Percentiles rank a stretch among this genome's conserved stretches.
Evolutionary conservation across 2,113 vertebrate genomes (phyloP).

Genomic region (Cebidichthys violaceus): DNA sequence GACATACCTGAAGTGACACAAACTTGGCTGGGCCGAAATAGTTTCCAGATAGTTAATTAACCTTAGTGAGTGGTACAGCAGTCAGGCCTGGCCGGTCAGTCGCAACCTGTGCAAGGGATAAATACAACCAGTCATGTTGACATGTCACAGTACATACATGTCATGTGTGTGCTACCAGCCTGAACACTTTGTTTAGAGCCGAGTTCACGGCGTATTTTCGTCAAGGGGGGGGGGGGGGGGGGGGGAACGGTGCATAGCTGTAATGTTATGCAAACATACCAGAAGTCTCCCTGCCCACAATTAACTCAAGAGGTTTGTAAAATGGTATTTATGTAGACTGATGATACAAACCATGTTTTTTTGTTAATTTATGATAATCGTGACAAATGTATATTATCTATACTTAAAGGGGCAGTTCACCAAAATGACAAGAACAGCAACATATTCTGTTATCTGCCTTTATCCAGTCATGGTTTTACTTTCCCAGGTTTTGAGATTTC

Average conservation of each 20-base stretch:
- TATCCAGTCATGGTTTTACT: not conserved
- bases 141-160: constrained; percentile 77
- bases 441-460: not conserved
- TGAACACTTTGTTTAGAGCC: constrained; percentile 74
- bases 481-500: not conserved
- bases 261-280: constrained; percentile 66
- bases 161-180: constrained; percentile 64
- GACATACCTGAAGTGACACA: constrained; percentile 83
- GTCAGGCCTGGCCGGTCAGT: constrained; percentile 64
- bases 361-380: constrained; percentile 7
- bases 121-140: constrained; percentile 80
- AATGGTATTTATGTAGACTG: constrained; percentile 34
- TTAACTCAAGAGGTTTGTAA: constrained; percentile 55
- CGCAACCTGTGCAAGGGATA: constrained; percentile 60
- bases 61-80: constrained; percentile 64
- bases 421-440: not conserved
- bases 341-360: constrained; percentile 22
- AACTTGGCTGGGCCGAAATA: constrained; percentile 78
- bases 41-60: constrained; percentile 84
- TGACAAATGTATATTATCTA: not conserved
- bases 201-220: constrained; percentile 68
- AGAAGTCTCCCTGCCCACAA: constrained; percentile 43
- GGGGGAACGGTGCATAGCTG: not conserved
- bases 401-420: not conserved
- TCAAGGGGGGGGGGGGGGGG: constrained; percentile 41